phyloP scores from a whole-genome alignment of 2,888 invertebrate genomes.

The Torymus tubicola region DNA sequence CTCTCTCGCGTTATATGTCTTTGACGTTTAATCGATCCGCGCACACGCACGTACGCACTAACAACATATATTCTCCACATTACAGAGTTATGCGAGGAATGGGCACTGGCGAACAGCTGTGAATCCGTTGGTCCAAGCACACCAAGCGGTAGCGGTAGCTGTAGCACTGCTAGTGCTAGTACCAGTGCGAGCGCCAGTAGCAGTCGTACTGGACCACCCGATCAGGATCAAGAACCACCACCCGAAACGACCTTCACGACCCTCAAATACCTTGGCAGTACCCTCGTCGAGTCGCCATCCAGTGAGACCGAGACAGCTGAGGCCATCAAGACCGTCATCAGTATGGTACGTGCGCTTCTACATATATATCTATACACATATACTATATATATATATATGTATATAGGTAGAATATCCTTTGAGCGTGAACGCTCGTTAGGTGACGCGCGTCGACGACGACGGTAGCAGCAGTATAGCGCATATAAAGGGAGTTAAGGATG shows the following conservation, averaged over 20 bases:
- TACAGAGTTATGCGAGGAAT: conserved; percentile 83
- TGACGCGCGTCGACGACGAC: too few species aligned
- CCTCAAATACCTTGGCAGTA: conserved; percentile 87
- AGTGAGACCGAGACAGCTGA: conserved; percentile 87
- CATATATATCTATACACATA: conserved; percentile 46
- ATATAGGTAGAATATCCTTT: neutral
- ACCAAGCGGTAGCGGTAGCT: conserved; percentile 66
- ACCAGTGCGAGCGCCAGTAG: conserved; percentile 71
- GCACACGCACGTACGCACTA: too few species aligned
- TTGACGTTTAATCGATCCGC: too few species aligned
- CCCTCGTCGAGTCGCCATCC: conserved; percentile 86
- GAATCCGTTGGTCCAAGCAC: conserved; percentile 79
- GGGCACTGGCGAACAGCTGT: conserved; percentile 82
- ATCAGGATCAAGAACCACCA: conserved; percentile 50
- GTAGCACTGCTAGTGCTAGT: conserved; percentile 68
- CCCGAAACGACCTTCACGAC: conserved; percentile 69
- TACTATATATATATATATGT: too few species aligned
- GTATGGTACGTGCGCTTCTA: conserved; percentile 76
- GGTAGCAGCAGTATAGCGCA: too few species aligned
- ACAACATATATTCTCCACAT: conserved; percentile 56
- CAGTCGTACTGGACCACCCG: conserved; percentile 69
- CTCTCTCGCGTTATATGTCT: too few species aligned
- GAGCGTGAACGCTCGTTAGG: neutral
- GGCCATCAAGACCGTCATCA: conserved; percentile 88
- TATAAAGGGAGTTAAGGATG: too few species aligned